Evolutionary conservation across 1,140 invertebrate genomes (phyloP), one percentile per base, ranked within the genome.

Genomic region (Eueides isabella): DNA sequence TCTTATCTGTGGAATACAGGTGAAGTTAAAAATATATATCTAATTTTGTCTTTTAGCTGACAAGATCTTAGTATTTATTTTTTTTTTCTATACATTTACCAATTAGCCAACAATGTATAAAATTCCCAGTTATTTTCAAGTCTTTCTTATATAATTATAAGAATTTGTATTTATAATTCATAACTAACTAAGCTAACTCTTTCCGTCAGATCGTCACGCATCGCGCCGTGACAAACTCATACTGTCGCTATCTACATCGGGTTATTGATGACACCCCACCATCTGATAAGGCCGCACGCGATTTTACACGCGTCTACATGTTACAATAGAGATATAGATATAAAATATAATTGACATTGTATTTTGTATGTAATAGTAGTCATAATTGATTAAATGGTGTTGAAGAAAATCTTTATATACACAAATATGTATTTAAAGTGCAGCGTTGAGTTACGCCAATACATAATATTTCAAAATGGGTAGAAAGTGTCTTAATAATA

Each of bases 201-300:
- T 63, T 63, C 61, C 61, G 61, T 63, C 61, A 30, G n/a, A 6
- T 31, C 29, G 61, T 63, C 61, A 63, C n/a, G 61, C 61, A 63
- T 2, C 29, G 61, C 28, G 12, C n/a, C 61, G 61, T 63, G 61
- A 63, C 61, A 63, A 63, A 63, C 61, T 12, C 61, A 23, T 30
- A 30, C 26, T 7, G 61, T 63, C 61, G 29, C 61, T 63, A 63
- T 63, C 61, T 63, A 63, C 61, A 63, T 63, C 61, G 7, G 61
- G 61, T 63, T 63, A 63, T 63, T 31, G 61, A 63, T 63, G 61
- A 63, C 61, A 63, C 61, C 28, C 14, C 30, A 29, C 61, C 28
- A 63, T 63, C 61, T 30, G 61, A 63, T 63, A 63, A n/a, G 28
- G 28, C 61, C 61, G 26, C 61, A 63, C 61, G 61, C 61, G 29